phyloP scores from a whole-genome alignment of 2,113 vertebrate genomes.

The Pomatostomus ruficeps region DNA sequence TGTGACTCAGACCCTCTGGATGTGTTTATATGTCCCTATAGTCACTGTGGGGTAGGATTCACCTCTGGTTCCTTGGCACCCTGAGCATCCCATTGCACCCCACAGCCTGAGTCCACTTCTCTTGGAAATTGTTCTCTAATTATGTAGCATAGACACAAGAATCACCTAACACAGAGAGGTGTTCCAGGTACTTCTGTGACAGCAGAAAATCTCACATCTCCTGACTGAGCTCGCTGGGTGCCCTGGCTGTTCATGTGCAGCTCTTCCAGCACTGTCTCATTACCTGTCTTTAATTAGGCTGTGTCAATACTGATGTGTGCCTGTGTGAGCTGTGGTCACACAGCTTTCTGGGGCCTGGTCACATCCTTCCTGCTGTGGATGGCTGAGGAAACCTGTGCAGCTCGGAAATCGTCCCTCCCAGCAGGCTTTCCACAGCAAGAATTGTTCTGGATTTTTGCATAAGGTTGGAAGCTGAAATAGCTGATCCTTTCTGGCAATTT shows the following conservation, averaged over 20 bases:
- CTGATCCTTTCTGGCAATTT: background rate
- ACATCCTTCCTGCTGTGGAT: background rate
- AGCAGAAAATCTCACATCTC: background rate
- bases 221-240: background rate
- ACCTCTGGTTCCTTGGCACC: background rate
- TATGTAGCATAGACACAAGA: background rate
- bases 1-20: background rate
- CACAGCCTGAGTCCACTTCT: background rate
- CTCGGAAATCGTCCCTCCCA: background rate
- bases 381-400: background rate
- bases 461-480: background rate
- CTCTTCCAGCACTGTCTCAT: background rate
- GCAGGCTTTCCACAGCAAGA: background rate
- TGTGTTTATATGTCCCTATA: background rate
- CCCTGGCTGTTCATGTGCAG: background rate
- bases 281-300: background rate
- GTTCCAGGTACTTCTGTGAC: background rate
- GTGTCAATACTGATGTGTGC: background rate
- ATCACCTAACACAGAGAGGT: background rate
- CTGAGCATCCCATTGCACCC: background rate
- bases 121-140: background rate
- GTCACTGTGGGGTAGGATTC: background rate
- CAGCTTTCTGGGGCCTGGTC: background rate
- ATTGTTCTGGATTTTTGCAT: background rate
- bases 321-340: background rate